These are phyloP conservation scores for Rhagoletis pomonella DNA, from an alignment of 1,140 invertebrate species.

Conservation along the genomic window DNA sequence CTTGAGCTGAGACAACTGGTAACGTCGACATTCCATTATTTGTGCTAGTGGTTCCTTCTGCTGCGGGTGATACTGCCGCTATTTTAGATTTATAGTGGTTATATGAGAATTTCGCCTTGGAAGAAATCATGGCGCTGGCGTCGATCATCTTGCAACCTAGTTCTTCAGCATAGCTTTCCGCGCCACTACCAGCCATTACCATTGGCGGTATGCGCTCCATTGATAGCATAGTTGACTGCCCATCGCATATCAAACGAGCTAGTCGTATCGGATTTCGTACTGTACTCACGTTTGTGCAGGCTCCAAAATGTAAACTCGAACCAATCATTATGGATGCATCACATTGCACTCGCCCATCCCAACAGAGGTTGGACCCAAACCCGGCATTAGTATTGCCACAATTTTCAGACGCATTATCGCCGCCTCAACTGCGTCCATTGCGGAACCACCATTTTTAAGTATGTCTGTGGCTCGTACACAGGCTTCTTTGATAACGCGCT, in stretches of 20 bases:
- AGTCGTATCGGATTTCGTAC: conserved; percentile 88
- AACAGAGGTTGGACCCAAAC: conserved; percentile 91
- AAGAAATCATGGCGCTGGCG: conserved; percentile 78
- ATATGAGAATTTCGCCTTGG: conserved; percentile 82
- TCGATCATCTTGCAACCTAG: conserved; percentile 82
- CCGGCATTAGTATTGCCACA: conserved; percentile 94
- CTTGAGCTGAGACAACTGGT: conserved; percentile 6
- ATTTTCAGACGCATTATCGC: conserved; percentile 89
- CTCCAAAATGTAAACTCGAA: conserved; percentile 85
- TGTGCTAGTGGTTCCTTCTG: conserved; percentile 59
- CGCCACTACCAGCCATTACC: conserved; percentile 85
- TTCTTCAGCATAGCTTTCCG: conserved; percentile 84
- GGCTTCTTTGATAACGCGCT: conserved; percentile 82
- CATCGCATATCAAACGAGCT: conserved; percentile 83
- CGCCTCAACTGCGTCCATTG: conserved; percentile 86
- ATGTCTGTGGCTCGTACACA: conserved; percentile 83
- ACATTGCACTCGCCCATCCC: conserved; percentile 90
- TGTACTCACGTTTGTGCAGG: conserved; percentile 86
- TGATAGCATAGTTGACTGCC: conserved; percentile 81
- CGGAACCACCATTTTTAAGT: conserved; percentile 80
- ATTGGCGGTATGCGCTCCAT: conserved; percentile 86
- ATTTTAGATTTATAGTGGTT: conserved; percentile 85
- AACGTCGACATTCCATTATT: conserved; percentile 49
- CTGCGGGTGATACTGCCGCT: conserved; percentile 64
- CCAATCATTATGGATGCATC: conserved; percentile 96